Percentiles rank a stretch among this genome's conserved stretches.
These are phyloP conservation scores for Oreochromis grahami DNA, from an alignment of 2,797 vertebrate species.

Conservation along the genomic window DNA sequence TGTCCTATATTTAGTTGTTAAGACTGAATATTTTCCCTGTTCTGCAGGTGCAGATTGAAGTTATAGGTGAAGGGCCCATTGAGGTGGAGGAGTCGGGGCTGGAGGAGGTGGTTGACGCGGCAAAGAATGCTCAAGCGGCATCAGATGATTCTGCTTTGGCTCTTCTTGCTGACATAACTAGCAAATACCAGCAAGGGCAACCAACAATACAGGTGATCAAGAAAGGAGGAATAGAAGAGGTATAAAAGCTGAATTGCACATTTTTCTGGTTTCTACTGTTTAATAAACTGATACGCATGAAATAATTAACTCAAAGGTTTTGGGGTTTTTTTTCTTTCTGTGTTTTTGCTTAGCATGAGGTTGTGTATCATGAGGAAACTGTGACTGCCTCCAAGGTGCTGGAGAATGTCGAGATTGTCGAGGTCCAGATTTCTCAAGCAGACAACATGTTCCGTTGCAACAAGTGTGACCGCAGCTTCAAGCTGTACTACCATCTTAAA, in stretches of 20 bases:
- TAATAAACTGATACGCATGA: not conserved
- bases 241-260: not conserved
- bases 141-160: conserved; percentile 95
- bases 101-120: conserved; percentile 86
- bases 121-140: conserved; percentile 81
- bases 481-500: conserved; percentile 98
- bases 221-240: conserved; percentile 71
- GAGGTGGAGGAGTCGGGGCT: conserved; percentile 84
- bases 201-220: conserved; percentile 77
- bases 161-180: conserved; percentile 95
- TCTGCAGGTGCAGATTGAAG: conserved; percentile 86
- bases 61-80: conserved; percentile 83
- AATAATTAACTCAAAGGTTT: not conserved
- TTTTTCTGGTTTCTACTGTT: not conserved
- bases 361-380: conserved; percentile 77
- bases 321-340: rapidly evolving
- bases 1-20: not conserved
- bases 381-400: conserved; percentile 85
- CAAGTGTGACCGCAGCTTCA: conserved; percentile 95
- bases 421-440: conserved; percentile 94
- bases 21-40: not conserved
- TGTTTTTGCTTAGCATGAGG: conserved; percentile 53
- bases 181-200: conserved; percentile 94
- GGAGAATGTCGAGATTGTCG: conserved; percentile 94
- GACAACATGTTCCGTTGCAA: conserved; percentile 95